Base-by-base conservation (phyloP, 2,888 invertebrate genomes). In the Macaria liturata region DNA sequence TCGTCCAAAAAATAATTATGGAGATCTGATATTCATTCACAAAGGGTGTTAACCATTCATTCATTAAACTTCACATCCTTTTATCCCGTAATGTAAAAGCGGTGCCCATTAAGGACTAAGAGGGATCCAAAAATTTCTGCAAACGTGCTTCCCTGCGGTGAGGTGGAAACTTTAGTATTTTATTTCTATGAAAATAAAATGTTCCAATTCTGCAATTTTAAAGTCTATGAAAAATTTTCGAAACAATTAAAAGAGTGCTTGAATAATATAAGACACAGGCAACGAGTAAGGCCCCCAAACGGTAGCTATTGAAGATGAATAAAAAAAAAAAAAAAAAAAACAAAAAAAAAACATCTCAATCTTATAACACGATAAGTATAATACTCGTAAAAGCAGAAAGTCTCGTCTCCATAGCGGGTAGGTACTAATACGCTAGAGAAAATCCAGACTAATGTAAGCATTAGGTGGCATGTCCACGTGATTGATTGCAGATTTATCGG, bases 181-280 rank as follows among this genome's bases (percentile, higher is more conserved):
- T 66, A 67, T 70, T 65, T 56, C 59, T 71, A 68, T 71, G 74
- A 67, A 75, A 75, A 75, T 70, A 73, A 75, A 70, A 69, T 61
- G 56, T 67, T 52, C 56, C 65, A 77, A 20, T 80, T 80, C 80
- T 74, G 71, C 75, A 73, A 75, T 75, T 75, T 37, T 70, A 76
- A 68, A 68, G 67, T 69, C 72, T 62, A 68, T 71, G 76, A 81
- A 79, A 72, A 72, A 2, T 6, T 2, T 37, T 37, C 34, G 3
- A 4, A 4, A 37, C 7, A 37, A 37, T 37, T 4, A 2, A 6
- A 37, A 6, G 0, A 37, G 1, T 20, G 20, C 20, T 20, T 20
- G n/a, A n/a, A n/a, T n/a, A n/a, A n/a, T n/a, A n/a, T n/a, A n/a
- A n/a, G n/a, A n/a, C n/a, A n/a, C n/a, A n/a, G n/a, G n/a, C n/a